Evolutionary conservation across 2,797 vertebrate genomes (phyloP), one percentile per base, ranked within the genome.

Genomic region (Mionectes olivaceus): DNA sequence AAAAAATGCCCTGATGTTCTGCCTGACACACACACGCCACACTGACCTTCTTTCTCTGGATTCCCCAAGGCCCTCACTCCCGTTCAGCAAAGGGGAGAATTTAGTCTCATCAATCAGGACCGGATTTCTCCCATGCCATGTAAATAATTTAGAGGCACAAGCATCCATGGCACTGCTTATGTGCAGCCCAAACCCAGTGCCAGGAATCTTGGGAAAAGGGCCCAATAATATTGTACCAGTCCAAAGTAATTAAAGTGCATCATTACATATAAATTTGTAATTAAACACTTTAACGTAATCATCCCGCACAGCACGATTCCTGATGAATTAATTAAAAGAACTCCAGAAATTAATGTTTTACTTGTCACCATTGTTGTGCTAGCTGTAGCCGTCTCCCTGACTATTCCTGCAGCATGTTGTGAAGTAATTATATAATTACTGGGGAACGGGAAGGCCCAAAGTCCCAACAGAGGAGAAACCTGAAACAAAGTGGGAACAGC

Each of bases 221-320:
- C 98, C 98, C 98, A 98, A 98, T 98, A 98, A 98, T 99, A 98
- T 98, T 98, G 99, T 99, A 98, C 98, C 98, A 98, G 98, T 98
- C 98, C 98, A 97, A 97, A 98, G 98, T 99, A 99, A 99, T 99
- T 99, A 99, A 99, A 99, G 98, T 98, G 98, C 98, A 98, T 99
- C 98, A 98, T 99, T 98, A 98, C 98, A 98, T 98, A 98, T 98
- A 99, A 99, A 99, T 99, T 99, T 98, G 98, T 99, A 99, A 99
- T 99, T 99, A 99, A 99, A 98, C 99, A 99, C 98, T 98, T 98
- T 98, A 98, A 98, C 98, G 98, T 98, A 99, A 98, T 99, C 99
- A 99, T 98, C 98, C 98, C 97, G 97, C 98, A 98, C 99, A 98
- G 98, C 98, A 98, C 97, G 98, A 98, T 96, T 98, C 98, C 98